Evolutionary conservation across 2,888 invertebrate species (phyloP), one percentile per base, ranked within the genome.

Genomic region (Scaptomyza flava): DNA sequence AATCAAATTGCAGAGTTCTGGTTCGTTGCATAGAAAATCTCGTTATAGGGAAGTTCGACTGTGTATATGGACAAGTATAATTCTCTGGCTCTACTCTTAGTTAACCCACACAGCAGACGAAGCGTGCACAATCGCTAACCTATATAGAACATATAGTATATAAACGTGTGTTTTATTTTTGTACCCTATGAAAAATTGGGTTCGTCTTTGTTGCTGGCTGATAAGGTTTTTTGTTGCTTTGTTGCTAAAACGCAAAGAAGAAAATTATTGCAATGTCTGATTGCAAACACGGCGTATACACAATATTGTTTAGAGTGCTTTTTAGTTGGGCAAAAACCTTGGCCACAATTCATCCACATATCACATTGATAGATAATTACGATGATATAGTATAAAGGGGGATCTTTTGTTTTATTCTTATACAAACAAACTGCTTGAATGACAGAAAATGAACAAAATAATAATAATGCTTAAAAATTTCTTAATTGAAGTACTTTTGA

Each of bases 211-310:
- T 33, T 48, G 48, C 50, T 60, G 30, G 43, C 56, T 68, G 80
- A 80, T 80, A 77, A 80, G 41, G 50, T 67, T 79, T 62, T 61
- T 77, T 48, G 17, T 17, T 33, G 4, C 58, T 36, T 34, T 34
- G 59, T 51, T 69, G 59, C 53, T 69, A 27, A 56, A 69, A 47
- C 47, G 54, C 58, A 46, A 62, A 60, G 61, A 58, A 67, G 31
- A 65, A 76, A 27, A 27, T 1, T 65, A 65, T 68, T 61, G 77
- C 81, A 77, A 69, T 77, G 72, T 65, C 50, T 73, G 67, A 69
- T 64, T 31, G 12, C 12, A 9, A 5, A 7, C 5, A 34, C 12
- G 17, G 36, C 41, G 41, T 42, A 59, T 14, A 54, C 9, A 45
- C 50, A 58, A 61, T 57, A 59, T 54, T 58, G 30, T 59, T 61